Percentiles rank a stretch among this genome's conserved stretches.
Evolutionary conservation across 2,113 vertebrate species (phyloP).

Genomic region (Limnothrissa miodon): DNA sequence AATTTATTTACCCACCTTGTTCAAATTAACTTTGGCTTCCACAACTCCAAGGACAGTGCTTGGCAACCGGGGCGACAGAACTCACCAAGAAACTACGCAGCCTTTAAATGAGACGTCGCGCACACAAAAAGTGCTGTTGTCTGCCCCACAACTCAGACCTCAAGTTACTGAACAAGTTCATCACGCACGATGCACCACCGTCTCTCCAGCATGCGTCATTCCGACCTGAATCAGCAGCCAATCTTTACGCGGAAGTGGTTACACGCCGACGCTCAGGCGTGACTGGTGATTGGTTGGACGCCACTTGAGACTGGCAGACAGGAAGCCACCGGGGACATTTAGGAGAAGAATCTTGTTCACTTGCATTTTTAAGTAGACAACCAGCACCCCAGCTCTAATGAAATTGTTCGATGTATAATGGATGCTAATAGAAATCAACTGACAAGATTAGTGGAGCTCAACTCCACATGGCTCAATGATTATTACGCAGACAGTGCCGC

Average conservation of each 20-base stretch:
- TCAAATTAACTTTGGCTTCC: constrained; percentile 34
- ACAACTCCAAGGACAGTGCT: constrained; percentile 27
- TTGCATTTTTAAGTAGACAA: no score
- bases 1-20: constrained; percentile 40
- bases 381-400: no score
- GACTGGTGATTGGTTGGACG: background rate
- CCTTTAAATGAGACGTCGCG: background rate
- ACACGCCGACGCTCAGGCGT: background rate
- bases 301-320: background rate
- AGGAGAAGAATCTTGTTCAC: background rate
- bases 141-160: background rate
- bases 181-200: background rate
- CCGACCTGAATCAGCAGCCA: background rate
- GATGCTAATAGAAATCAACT: no score
- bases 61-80: constrained; percentile 9
- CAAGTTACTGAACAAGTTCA: background rate
- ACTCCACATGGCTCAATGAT: background rate
- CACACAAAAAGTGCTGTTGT: background rate
- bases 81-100: constrained; percentile 8
- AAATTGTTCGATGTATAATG: no score
- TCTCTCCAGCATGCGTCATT: background rate
- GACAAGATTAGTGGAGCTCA: no score
- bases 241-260: background rate
- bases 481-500: background rate
- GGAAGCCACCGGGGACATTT: no score